Base-by-base conservation (phyloP, 1,140 invertebrate species). In the Atta texana region DNA sequence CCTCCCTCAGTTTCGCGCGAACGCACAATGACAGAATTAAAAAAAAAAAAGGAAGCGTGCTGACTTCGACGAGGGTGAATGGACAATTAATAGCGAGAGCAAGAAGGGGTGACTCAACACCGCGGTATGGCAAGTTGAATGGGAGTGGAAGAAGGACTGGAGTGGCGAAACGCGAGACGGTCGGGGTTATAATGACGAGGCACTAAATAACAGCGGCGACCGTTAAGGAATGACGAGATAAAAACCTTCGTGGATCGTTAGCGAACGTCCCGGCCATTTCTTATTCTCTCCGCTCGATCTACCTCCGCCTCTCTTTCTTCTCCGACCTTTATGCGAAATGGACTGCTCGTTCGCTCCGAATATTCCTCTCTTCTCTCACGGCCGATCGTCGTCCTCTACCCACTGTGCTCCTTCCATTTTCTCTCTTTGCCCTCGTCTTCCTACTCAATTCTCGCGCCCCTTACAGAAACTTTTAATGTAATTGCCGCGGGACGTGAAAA, bases 381-480 rank as follows among this genome's bases (percentile, higher is more conserved):
- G 18, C 57, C 55, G 68, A 44, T 55, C 55, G 31, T 31, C 55
- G 51, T 34, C 39, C 59, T 51, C n/a, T 28, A 24, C 39, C 18
- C 63, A 34, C 74, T 12, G n/a, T 31, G 63, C 5, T 59, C 55
- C 44, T 34, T 61, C 81, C 63, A 86, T 90, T 88, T 77, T 87
- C 89, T 74, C 71, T 88, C 82, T 90, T 86, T 86, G 82, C 86
- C 78, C 61, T 78, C 87, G 86, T 90, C 89, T 88, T 80, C 64
- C 86, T 78, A 85, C 87, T 88, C 90, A 72, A 91, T 91, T 90
- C 90, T 88, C 90, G 90, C 89, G 84, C 87, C 89, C 89, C 90
- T 90, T 91, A 91, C 91, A 92, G 91, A 92, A 92, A 92, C 91
- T 92, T 92, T 92, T 92, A 92, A 92, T 92, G 91, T 92, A 92